Conservation (phyloP, 2,888 invertebrate species). For the Drosophila colorata region DNA sequence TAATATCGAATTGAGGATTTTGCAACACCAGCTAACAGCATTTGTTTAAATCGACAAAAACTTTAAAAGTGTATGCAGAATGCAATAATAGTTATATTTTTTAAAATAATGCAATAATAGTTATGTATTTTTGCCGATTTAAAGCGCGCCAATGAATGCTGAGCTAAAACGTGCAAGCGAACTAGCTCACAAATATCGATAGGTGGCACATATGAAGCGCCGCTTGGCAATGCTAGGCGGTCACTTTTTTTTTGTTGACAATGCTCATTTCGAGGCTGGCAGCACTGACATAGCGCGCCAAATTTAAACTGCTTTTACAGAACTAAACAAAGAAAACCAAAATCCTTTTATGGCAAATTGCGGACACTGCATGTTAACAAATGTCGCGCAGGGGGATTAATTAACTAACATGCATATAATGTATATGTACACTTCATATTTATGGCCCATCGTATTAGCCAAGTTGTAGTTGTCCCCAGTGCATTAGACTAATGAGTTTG, state of each 20-base stretch:
- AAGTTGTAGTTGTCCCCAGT: slow-evolving; percentile 14
- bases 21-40: too few relatives aligned
- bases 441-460: slow-evolving; percentile 24
- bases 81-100: too few relatives aligned
- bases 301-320: slow-evolving; percentile 12
- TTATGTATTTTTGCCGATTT: too few relatives aligned
- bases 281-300: slow-evolving; percentile 20
- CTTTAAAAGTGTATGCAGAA: too few relatives aligned
- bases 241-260: neutral
- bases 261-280: neutral
- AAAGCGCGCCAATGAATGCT: too few relatives aligned
- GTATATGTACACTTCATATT: slow-evolving; percentile 11
- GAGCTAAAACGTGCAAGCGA: too few relatives aligned
- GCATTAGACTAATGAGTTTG: slow-evolving; percentile 36
- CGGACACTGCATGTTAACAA: slow-evolving; percentile 7
- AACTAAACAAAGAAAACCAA: neutral
- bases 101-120: too few relatives aligned
- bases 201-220: neutral
- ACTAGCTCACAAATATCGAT: neutral
- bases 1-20: too few relatives aligned
- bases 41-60: too few relatives aligned
- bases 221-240: slow-evolving; percentile 1
- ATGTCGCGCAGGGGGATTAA: slow-evolving; percentile 36
- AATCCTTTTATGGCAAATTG: slow-evolving; percentile 15
- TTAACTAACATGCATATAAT: slow-evolving; percentile 23